A percentile compares a stretch with the other conserved stretches of the same genome.
Evolutionary conservation across 2,888 invertebrate genomes (phyloP).

Genomic region (Orthosia incerta): DNA sequence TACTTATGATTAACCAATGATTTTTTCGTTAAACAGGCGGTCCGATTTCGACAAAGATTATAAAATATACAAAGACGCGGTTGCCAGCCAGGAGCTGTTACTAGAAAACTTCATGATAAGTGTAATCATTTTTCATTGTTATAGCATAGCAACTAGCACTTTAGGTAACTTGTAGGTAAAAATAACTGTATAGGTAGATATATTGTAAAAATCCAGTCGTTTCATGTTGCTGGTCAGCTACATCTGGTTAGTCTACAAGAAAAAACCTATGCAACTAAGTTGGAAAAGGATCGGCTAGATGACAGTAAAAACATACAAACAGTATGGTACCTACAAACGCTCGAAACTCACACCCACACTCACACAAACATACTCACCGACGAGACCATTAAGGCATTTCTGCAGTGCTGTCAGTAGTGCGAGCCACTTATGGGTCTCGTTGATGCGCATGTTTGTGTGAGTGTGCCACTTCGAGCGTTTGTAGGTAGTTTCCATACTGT

Average conservation of each 20-base stretch:
- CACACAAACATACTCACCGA: too few relatives aligned
- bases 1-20: not conserved
- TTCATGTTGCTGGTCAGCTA: not conserved
- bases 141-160: not conserved
- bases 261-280: not conserved
- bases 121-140: conserved; percentile 72
- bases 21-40: conserved; percentile 72
- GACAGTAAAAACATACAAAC: too few relatives aligned
- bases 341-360: too few relatives aligned
- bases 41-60: conserved; percentile 95
- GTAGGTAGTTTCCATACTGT: too few relatives aligned
- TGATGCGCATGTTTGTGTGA: too few relatives aligned
- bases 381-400: too few relatives aligned
- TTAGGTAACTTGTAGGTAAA: not conserved
- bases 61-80: conserved; percentile 92
- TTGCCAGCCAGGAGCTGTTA: conserved; percentile 93
- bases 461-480: too few relatives aligned
- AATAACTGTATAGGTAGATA: not conserved
- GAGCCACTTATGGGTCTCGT: too few relatives aligned
- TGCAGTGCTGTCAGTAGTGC: too few relatives aligned
- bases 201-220: not conserved
- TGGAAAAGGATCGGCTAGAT: too few relatives aligned
- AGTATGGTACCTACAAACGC: too few relatives aligned
- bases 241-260: not conserved
- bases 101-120: conserved; percentile 94